Conservation (phyloP, 2,797 vertebrate genomes). For the Chelon labrosus region DNA sequence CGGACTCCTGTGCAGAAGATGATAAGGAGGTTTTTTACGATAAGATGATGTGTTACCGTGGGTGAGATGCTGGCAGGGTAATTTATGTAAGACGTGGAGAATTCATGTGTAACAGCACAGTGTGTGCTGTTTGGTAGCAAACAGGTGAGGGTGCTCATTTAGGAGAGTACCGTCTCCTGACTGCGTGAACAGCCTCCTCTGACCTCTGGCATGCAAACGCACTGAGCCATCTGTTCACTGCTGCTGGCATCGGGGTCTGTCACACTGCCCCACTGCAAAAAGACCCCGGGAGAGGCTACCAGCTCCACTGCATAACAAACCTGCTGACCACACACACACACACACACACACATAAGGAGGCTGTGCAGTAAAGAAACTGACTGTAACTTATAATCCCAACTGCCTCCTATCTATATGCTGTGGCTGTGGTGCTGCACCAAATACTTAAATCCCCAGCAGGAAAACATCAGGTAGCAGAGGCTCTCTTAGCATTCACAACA, state of each 20-base stretch:
- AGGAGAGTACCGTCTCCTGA: constrained; percentile 36
- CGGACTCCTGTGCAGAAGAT: too few relatives aligned
- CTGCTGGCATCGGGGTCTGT: constrained; percentile 43
- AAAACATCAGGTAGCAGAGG: neutral
- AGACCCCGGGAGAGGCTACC: constrained; percentile 49
- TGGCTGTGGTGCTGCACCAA: neutral
- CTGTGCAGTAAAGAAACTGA: constrained; percentile 10
- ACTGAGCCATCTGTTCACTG: constrained; percentile 77
- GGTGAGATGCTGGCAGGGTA: neutral
- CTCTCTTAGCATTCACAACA: neutral
- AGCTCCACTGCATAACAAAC: constrained; percentile 46
- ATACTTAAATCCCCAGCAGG: neutral
- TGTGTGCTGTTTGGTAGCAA: constrained; percentile 18
- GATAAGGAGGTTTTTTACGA: too few relatives aligned
- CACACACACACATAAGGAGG: constrained; percentile 27
- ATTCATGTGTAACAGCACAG: neutral
- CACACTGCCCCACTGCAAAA: constrained; percentile 29
- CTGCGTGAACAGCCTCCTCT: constrained; percentile 43
- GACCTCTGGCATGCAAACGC: constrained; percentile 68
- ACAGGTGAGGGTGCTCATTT: constrained; percentile 54
- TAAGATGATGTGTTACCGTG: too few relatives aligned
- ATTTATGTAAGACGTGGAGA: constrained; percentile 8
- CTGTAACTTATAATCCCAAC: constrained; percentile 9
- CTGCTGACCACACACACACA: constrained; percentile 33
- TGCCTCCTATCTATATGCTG: neutral